Evolutionary conservation across 1,140 invertebrate species (phyloP).

Genomic region (Archivesica marissinica): DNA sequence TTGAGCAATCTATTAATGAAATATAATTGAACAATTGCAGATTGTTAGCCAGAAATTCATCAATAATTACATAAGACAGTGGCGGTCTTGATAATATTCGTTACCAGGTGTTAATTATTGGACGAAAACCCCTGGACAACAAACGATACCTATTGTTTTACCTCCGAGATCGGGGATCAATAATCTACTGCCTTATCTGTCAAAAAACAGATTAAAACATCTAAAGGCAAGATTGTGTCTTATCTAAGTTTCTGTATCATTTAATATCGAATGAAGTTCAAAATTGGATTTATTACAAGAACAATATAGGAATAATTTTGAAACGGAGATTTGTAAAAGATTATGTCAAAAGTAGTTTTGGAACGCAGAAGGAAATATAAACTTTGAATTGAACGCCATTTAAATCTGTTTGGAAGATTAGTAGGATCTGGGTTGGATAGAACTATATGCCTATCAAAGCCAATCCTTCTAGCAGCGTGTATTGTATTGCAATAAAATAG

Average conservation of each 20-base stretch:
- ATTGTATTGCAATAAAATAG: too few species aligned
- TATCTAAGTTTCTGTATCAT: conserved; percentile 4
- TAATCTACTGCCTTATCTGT: background rate
- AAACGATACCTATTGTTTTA: background rate
- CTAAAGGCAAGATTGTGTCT: conserved; percentile 31
- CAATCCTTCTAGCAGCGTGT: too few species aligned
- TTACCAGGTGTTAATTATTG: conserved; percentile 12
- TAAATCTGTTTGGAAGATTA: conserved; percentile 21
- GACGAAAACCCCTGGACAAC: background rate
- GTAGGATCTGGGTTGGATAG: background rate
- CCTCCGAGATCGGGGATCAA: background rate
- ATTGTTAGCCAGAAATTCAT: background rate
- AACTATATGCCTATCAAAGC: conserved; percentile 27
- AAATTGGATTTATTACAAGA: conserved; percentile 10
- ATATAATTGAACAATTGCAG: background rate
- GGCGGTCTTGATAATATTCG: background rate
- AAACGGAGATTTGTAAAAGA: conserved; percentile 6
- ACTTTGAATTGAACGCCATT: conserved; percentile 32
- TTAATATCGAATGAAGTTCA: background rate
- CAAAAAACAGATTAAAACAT: conserved; percentile 12
- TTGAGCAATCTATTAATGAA: too few species aligned
- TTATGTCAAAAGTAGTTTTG: conserved; percentile 18
- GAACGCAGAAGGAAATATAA: conserved; percentile 2
- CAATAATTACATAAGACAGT: conserved; percentile 1
- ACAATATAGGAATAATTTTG: conserved; percentile 21